These are phyloP conservation scores for Punctoribates punctum DNA, from an alignment of 2,888 invertebrate species.

Conservation along the genomic window DNA sequence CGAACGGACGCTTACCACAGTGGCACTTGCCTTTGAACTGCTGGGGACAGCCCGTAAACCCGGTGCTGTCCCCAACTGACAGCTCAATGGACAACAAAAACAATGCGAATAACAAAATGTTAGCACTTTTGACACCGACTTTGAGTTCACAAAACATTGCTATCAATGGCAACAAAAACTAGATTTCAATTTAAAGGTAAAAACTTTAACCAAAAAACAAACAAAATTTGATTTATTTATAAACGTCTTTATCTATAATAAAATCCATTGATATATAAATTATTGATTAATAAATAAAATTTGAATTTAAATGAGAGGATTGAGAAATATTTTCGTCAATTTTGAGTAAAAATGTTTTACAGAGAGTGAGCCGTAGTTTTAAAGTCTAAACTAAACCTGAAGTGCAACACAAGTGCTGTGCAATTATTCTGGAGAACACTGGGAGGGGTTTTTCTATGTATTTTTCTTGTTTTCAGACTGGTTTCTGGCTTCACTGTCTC, in stretches of 20 bases:
- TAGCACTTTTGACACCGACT: background rate
- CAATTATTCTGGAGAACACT: background rate
- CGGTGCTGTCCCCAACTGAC: background rate
- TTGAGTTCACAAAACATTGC: too few species aligned
- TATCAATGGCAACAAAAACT: too few species aligned
- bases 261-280: too few species aligned
- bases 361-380: background rate
- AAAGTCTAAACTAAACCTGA: background rate
- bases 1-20: conserved; percentile 47
- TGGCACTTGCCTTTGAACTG: conserved; percentile 47
- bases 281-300: too few species aligned
- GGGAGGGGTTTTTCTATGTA: conserved; percentile 6
- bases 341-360: background rate
- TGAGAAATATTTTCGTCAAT: too few species aligned
- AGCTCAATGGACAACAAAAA: background rate
- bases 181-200: too few species aligned
- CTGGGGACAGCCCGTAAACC: conserved; percentile 46
- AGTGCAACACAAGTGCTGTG: background rate
- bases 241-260: too few species aligned
- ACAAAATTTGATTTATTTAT: too few species aligned
- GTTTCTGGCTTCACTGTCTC: background rate
- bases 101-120: background rate
- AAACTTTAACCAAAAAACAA: too few species aligned
- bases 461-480: background rate
- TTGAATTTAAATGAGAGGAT: too few species aligned